A percentile compares a stretch with the other conserved stretches of the same genome.
Evolutionary conservation across 2,888 invertebrate species (phyloP).

Genomic region (Pandemis cinnamomeana): DNA sequence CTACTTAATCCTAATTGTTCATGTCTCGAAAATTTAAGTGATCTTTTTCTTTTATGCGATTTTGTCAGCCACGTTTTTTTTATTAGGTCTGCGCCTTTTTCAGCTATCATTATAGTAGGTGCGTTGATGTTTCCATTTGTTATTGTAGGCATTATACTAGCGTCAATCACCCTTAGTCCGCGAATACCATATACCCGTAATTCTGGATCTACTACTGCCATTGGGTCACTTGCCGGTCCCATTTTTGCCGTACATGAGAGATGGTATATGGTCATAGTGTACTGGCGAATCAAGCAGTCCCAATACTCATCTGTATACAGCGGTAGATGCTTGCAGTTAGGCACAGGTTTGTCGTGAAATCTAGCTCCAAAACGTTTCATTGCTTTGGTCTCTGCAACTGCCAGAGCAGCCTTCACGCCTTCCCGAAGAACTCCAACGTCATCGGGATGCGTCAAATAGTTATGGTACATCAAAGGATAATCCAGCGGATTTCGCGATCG

Average conservation of each 20-base stretch:
- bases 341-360: constrained; percentile 89
- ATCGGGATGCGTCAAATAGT: constrained; percentile 94
- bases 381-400: constrained; percentile 91
- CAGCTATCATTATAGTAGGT: constrained; percentile 94
- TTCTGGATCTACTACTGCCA: constrained; percentile 92
- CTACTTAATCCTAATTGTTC: constrained; percentile 53
- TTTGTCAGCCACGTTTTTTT: constrained; percentile 87
- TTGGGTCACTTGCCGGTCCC: constrained; percentile 90
- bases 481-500: constrained; percentile 88
- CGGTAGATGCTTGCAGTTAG: constrained; percentile 92
- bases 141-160: constrained; percentile 94
- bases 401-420: constrained; percentile 93
- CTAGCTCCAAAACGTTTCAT: constrained; percentile 92
- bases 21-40: constrained; percentile 58
- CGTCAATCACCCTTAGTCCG: constrained; percentile 93
- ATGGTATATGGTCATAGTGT: constrained; percentile 95
- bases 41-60: constrained; percentile 57
- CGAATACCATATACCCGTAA: constrained; percentile 90
- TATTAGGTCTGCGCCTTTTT: constrained; percentile 93
- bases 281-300: constrained; percentile 93
- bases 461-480: constrained; percentile 95
- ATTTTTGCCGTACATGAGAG: constrained; percentile 93
- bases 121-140: constrained; percentile 95
- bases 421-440: constrained; percentile 93
- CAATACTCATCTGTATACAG: constrained; percentile 93